Conservation (phyloP, 2,113 vertebrate genomes). For the Silurus asotus region DNA sequence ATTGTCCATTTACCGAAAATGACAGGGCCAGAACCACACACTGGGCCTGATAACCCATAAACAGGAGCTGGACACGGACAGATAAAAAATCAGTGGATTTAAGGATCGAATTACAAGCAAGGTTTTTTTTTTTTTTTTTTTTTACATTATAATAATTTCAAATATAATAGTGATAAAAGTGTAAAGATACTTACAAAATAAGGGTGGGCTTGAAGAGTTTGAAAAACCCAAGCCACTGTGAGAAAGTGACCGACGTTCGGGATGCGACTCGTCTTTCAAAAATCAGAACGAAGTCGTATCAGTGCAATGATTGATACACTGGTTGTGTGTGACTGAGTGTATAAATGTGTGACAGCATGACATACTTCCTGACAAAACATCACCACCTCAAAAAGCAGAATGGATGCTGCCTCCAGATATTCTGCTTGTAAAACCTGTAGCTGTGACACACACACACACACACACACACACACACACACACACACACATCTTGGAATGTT, state of each 20-base stretch:
- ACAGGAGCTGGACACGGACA: conserved; percentile 60
- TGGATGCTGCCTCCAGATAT: conserved; percentile 69
- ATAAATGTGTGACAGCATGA: not conserved
- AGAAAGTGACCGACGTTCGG: conserved; percentile 59
- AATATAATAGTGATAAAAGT: not conserved
- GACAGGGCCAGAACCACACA: conserved; percentile 68
- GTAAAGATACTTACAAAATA: conserved; percentile 61
- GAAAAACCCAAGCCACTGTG: conserved; percentile 70
- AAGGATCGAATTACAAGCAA: not conserved
- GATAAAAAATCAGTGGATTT: not conserved
- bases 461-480: conserved; percentile 27
- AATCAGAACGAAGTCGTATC: not conserved
- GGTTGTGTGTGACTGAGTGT: not conserved
- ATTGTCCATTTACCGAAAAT: not conserved
- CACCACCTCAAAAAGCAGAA: conserved; percentile 72
- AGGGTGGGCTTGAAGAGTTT: conserved; percentile 66
- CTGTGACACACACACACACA: conserved; percentile 41
- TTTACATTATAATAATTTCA: too few relatives aligned
- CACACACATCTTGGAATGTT: not conserved
- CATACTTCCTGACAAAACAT: conserved; percentile 68
- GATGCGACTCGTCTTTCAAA: conserved; percentile 62
- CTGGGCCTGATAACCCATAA: conserved; percentile 70
- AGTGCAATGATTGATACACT: not conserved
- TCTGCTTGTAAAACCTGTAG: conserved; percentile 60
- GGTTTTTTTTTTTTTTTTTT: not conserved